phyloP scores from a whole-genome alignment of 2,888 invertebrate genomes.

The Chloroclysta siterata region DNA sequence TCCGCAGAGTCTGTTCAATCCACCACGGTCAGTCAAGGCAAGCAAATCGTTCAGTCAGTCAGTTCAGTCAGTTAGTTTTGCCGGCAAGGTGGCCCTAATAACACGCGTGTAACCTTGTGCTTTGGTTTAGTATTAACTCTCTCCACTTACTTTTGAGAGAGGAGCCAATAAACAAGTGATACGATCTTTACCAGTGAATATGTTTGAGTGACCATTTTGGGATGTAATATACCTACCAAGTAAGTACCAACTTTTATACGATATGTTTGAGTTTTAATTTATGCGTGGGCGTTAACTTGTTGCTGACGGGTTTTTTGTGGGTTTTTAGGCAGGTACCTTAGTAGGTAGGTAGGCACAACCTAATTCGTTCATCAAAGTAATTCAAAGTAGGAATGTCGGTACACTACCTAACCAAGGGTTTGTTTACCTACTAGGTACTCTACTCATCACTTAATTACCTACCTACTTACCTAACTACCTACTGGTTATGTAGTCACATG shows the following conservation, averaged over 20 bases:
- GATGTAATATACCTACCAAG: background rate
- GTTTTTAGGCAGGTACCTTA: no score
- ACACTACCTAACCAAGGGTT: no score
- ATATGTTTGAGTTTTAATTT: slow-evolving; percentile 1
- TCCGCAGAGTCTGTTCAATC: no score
- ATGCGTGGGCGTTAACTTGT: slow-evolving; percentile 3
- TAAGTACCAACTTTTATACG: background rate
- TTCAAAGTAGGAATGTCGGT: no score
- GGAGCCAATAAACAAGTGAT: background rate
- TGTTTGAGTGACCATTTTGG: background rate
- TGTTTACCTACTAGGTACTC: no score
- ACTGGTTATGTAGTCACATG: no score
- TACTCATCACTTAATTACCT: no score
- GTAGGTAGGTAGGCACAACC: no score
- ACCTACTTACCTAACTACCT: no score
- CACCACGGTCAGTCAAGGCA: background rate
- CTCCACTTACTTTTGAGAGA: background rate
- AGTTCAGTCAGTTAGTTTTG: background rate
- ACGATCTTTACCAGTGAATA: background rate
- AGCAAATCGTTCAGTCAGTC: background rate
- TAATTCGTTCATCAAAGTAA: no score
- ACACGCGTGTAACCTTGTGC: background rate
- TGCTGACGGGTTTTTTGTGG: slow-evolving; percentile 2
- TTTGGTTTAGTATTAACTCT: background rate
- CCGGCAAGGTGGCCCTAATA: background rate